A percentile compares a stretch with the other conserved stretches of the same genome.
These are phyloP conservation scores for Borostomias antarcticus DNA, from an alignment of 2,797 vertebrate genomes.

Conservation along the genomic window DNA sequence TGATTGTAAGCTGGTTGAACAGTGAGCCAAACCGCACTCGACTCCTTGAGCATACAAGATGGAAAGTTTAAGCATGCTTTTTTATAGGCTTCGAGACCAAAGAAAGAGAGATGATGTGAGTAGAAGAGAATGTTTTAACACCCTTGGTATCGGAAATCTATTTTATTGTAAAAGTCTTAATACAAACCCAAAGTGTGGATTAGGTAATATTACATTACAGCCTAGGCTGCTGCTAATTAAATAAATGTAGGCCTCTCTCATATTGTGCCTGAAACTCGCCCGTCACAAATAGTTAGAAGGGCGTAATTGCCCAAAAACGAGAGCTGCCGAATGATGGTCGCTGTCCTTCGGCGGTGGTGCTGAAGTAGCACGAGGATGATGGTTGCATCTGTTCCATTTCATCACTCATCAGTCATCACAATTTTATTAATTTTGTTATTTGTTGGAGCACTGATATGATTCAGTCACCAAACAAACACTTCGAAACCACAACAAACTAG, in stretches of 20 bases:
- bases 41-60: neutral
- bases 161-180: neutral
- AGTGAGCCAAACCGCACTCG: neutral
- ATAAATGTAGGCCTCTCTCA: no score
- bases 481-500: neutral
- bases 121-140: neutral
- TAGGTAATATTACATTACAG: no score
- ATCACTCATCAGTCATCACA: neutral
- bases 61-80: neutral
- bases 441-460: neutral
- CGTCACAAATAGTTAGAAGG: no score
- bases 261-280: no score
- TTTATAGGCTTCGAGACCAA: neutral
- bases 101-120: no score
- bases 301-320: no score
- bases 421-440: neutral
- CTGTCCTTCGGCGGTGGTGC: constrained; percentile 64
- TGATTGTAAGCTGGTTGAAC: neutral
- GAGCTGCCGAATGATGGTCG: constrained; percentile 41
- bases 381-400: neutral
- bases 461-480: neutral
- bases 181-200: neutral
- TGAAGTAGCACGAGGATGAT: constrained; percentile 43
- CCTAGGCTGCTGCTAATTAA: no score
- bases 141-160: no score